These are phyloP conservation scores for Zaprionus gabonicus DNA, from an alignment of 1,140 invertebrate species.

Conservation along the genomic window DNA sequence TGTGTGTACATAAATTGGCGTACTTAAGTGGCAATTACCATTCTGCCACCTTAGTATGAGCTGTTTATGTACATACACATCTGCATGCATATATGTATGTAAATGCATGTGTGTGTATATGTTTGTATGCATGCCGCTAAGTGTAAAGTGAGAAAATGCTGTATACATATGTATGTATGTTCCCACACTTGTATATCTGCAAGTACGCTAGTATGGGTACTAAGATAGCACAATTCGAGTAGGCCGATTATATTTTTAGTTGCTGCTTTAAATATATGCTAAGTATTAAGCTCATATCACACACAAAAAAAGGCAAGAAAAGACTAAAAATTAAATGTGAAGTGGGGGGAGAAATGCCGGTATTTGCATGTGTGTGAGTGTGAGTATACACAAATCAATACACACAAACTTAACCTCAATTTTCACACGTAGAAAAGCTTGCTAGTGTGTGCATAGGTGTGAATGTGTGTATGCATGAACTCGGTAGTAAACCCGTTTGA, in stretches of 20 bases:
- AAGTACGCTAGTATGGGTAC: constrained; percentile 14
- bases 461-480: constrained; percentile 46
- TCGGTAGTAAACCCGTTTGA: constrained; percentile 71
- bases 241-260: constrained; percentile 43
- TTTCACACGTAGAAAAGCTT: constrained; percentile 19
- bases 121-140: constrained; percentile 8
- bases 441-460: constrained; percentile 13
- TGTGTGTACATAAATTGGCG: constrained; percentile 9
- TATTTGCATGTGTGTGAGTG: constrained; percentile 20
- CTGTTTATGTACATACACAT: constrained; percentile 26
- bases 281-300: constrained; percentile 8
- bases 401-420: constrained; percentile 49
- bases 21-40: constrained; percentile 42
- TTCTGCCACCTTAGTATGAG: constrained; percentile 28
- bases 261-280: constrained; percentile 27
- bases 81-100: constrained; percentile 21
- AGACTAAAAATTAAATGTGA: not conserved
- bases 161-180: constrained; percentile 2
- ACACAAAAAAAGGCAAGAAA: not conserved
- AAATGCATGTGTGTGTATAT: constrained; percentile 17
- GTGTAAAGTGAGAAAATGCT: not conserved
- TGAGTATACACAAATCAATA: constrained; percentile 43
- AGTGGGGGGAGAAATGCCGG: constrained; percentile 32
- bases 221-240: constrained; percentile 45
- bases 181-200: constrained; percentile 13